Evolutionary conservation across 1,140 invertebrate genomes (phyloP).

Genomic region (Protaetia brevitarsis): DNA sequence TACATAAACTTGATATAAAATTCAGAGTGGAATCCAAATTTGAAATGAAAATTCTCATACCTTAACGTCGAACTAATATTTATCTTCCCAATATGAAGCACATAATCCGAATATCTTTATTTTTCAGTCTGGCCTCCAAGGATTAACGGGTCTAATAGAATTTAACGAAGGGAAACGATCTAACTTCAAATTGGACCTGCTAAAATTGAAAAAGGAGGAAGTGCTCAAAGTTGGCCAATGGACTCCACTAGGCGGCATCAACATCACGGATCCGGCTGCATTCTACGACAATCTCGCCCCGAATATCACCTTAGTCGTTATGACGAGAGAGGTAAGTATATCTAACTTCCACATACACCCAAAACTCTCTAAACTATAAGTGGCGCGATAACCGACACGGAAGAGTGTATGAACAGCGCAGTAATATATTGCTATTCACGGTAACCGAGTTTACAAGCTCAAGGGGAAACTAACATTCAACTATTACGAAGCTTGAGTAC

Average conservation of each 20-base stretch:
- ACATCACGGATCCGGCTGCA: conserved; percentile 80
- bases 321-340: conserved; percentile 77
- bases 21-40: too few relatives aligned
- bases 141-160: conserved; percentile 83
- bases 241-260: conserved; percentile 69
- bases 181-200: conserved; percentile 81
- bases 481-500: neutral
- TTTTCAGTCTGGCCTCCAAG: conserved; percentile 70
- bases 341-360: neutral
- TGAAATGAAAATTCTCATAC: too few relatives aligned
- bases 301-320: conserved; percentile 86
- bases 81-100: too few relatives aligned
- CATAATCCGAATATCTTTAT: conserved; percentile 7
- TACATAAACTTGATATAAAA: too few relatives aligned
- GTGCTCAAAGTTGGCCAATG: conserved; percentile 79
- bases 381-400: neutral
- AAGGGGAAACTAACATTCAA: neutral
- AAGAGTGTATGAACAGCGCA: neutral
- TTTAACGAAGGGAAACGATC: conserved; percentile 81
- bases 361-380: neutral
- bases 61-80: too few relatives aligned
- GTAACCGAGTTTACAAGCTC: neutral
- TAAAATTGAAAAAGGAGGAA: conserved; percentile 76
- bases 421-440: neutral
- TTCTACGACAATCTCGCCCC: conserved; percentile 78